phyloP scores from a whole-genome alignment of 1,140 invertebrate species.

The Hyposmocoma kahamanoa region DNA sequence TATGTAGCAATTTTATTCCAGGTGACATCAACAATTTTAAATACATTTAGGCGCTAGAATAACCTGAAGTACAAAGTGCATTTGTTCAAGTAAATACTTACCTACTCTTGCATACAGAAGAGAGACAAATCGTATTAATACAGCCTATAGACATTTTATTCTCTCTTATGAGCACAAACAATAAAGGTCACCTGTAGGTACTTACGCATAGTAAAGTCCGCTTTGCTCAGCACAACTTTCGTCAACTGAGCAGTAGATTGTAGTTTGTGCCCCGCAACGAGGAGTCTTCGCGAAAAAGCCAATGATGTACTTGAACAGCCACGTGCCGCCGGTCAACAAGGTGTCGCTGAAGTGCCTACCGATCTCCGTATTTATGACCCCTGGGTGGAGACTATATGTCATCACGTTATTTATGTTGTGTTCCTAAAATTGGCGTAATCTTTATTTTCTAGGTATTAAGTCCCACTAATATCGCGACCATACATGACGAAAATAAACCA shows the following conservation, averaged over 20 bases:
- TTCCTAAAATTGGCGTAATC: slow-evolving; percentile 28
- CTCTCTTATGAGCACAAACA: not conserved
- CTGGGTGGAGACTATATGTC: slow-evolving; percentile 81
- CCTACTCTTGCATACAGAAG: too few relatives aligned
- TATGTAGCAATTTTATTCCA: too few relatives aligned
- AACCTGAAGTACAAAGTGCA: too few relatives aligned
- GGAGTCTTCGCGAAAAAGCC: slow-evolving; percentile 74
- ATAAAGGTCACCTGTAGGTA: not conserved
- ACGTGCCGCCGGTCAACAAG: slow-evolving; percentile 44
- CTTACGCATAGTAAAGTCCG: slow-evolving; percentile 77
- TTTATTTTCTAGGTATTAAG: too few relatives aligned
- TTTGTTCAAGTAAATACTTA: too few relatives aligned
- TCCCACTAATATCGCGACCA: too few relatives aligned
- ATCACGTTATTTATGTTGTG: slow-evolving; percentile 70
- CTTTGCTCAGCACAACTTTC: slow-evolving; percentile 75
- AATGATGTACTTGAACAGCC: slow-evolving; percentile 27
- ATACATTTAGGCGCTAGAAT: too few relatives aligned
- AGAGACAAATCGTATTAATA: too few relatives aligned
- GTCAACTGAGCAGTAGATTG: slow-evolving; percentile 83
- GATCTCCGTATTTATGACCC: slow-evolving; percentile 81
- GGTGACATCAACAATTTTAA: too few relatives aligned
- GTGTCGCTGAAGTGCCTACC: slow-evolving; percentile 77
- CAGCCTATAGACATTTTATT: too few relatives aligned
- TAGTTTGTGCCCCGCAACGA: slow-evolving; percentile 84
- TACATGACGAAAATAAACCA: too few relatives aligned